A percentile compares a stretch with the other conserved stretches of the same genome.
phyloP scores from a whole-genome alignment of 2,888 invertebrate genomes.

The Parnassius glacialis region DNA sequence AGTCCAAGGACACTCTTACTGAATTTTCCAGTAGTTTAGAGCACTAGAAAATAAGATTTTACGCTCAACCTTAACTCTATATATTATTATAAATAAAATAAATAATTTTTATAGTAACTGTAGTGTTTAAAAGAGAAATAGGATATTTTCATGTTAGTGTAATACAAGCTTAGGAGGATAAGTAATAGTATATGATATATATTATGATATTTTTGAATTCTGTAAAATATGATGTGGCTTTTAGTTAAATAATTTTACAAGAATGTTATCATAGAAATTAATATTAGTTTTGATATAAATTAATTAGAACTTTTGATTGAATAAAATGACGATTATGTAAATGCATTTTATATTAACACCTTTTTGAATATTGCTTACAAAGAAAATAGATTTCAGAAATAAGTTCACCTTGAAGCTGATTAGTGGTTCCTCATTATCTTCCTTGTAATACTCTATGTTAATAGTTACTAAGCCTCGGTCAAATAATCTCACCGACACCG shows the following conservation, averaged over 20 bases:
- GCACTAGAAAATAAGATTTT: constrained; percentile 80
- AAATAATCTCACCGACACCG: constrained; percentile 87
- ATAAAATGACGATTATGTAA: background rate
- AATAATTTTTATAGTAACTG: no score
- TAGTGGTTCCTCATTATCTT: constrained; percentile 86
- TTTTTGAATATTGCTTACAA: constrained; percentile 8
- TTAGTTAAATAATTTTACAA: no score
- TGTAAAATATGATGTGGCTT: no score
- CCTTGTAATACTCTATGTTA: constrained; percentile 91
- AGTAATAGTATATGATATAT: no score
- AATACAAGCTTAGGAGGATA: no score
- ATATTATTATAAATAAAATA: background rate
- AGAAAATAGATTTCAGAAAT: constrained; percentile 8
- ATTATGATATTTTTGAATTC: no score
- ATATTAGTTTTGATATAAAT: no score
- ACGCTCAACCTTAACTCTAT: constrained; percentile 56
- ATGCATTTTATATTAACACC: background rate
- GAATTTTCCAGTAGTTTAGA: constrained; percentile 88
- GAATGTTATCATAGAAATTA: no score
- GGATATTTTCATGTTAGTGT: no score
- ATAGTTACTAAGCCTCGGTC: constrained; percentile 88
- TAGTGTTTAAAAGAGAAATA: no score
- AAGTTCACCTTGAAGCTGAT: constrained; percentile 87
- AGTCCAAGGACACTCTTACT: constrained; percentile 85
- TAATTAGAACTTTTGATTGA: no score